Conservation (phyloP, 1,140 invertebrate genomes). For the Zaprionus gabonicus region DNA sequence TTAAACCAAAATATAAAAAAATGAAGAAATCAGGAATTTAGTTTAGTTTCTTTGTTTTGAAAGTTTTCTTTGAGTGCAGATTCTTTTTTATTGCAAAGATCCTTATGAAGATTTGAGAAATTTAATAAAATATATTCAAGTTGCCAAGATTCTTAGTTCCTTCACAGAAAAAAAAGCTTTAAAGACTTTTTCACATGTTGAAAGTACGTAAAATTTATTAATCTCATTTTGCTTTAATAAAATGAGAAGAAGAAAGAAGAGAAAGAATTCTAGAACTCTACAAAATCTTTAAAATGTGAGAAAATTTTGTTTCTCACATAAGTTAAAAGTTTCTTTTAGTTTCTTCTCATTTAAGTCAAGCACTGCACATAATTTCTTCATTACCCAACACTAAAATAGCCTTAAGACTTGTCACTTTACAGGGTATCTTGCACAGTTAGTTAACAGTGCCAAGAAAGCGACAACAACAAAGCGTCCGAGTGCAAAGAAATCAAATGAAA, state of each 20-base stretch:
- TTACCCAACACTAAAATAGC: neutral
- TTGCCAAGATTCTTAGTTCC: neutral
- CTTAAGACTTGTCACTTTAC: neutral
- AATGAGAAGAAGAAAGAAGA: no score
- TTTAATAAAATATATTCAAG: neutral
- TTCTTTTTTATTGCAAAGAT: neutral
- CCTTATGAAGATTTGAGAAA: neutral
- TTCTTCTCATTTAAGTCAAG: no score
- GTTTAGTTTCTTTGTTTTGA: neutral
- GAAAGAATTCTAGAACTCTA: no score
- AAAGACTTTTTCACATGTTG: neutral
- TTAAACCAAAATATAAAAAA: neutral
- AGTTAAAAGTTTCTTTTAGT: no score
- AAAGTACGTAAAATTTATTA: no score
- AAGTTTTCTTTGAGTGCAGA: neutral
- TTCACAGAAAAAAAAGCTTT: neutral
- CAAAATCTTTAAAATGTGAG: no score
- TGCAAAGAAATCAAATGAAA: slow-evolving; percentile 30
- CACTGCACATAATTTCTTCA: no score
- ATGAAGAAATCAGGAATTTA: neutral
- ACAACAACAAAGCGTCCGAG: slow-evolving; percentile 25
- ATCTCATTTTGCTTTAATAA: no score
- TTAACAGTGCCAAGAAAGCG: slow-evolving; percentile 3
- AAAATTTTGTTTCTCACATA: no score
- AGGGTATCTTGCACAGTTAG: neutral